Conservation (phyloP, 2,888 invertebrate species). For the Leptinotarsa peninsularis region DNA sequence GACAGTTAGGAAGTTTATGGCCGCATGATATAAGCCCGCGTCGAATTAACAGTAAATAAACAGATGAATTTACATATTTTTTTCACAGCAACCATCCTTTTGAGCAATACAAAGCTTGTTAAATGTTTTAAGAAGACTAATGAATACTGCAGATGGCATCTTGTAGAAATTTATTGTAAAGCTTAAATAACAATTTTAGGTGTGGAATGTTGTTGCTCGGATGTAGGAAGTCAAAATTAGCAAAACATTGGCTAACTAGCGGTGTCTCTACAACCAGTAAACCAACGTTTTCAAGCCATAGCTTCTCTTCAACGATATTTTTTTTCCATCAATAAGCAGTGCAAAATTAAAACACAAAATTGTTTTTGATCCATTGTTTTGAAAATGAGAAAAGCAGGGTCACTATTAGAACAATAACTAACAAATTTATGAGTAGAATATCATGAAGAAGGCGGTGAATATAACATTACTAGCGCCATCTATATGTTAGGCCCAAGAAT, state of each 20-base stretch:
- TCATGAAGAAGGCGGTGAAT: too few species aligned
- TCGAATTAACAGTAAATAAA: slow-evolving; percentile 36
- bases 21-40: slow-evolving; percentile 25
- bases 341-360: too few species aligned
- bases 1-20: slow-evolving; percentile 28
- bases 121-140: slow-evolving; percentile 2
- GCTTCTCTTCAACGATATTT: too few species aligned
- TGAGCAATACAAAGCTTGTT: slow-evolving; percentile 1
- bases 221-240: background rate
- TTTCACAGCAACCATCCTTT: slow-evolving; percentile 22
- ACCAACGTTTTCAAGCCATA: too few species aligned
- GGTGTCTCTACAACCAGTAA: too few species aligned
- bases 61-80: slow-evolving; percentile 33
- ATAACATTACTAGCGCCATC: too few species aligned
- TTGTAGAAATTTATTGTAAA: slow-evolving; percentile 5
- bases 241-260: too few species aligned
- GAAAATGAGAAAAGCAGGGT: too few species aligned
- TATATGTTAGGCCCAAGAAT: background rate
- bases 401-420: too few species aligned
- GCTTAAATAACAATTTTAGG: background rate
- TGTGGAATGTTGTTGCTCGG: background rate
- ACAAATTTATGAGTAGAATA: too few species aligned
- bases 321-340: too few species aligned
- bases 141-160: slow-evolving; percentile 11
- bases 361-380: too few species aligned